Evolutionary conservation across 2,797 vertebrate species (phyloP).

Genomic region (Crenuchus spilurus): DNA sequence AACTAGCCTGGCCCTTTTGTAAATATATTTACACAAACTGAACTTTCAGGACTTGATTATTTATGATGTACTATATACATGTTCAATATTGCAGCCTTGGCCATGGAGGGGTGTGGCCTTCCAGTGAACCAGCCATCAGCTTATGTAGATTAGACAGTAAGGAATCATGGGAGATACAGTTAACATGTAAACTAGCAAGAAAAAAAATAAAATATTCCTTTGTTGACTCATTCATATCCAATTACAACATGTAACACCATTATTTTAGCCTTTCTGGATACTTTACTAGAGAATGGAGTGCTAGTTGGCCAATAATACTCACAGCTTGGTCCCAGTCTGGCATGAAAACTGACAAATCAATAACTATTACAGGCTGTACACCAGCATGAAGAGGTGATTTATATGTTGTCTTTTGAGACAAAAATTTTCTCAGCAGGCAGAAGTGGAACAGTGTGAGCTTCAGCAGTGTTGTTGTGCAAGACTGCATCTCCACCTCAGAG

Average conservation of each 20-base stretch:
- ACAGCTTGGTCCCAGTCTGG: neutral
- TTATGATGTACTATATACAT: neutral
- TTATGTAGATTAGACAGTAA: no score
- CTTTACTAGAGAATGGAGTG: neutral
- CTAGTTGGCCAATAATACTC: neutral
- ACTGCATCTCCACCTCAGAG: neutral
- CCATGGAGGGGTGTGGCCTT: neutral
- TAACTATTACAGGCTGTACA: neutral
- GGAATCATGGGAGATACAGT: no score
- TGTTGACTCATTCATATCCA: no score
- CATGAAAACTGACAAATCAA: neutral
- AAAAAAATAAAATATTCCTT: no score
- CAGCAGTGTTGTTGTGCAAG: neutral
- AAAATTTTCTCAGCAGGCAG: neutral
- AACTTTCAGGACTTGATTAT: neutral
- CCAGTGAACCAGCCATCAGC: neutral
- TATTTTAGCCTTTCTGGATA: neutral
- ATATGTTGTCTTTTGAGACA: neutral
- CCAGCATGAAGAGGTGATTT: neutral
- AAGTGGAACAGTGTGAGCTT: neutral
- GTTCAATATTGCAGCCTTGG: neutral
- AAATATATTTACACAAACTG: neutral
- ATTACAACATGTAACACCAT: neutral
- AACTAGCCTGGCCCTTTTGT: neutral
- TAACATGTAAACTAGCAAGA: no score